Percentiles rank a stretch among this genome's conserved stretches.
Evolutionary conservation across 2,113 vertebrate genomes (phyloP).

Genomic region (Mirza zaza): DNA sequence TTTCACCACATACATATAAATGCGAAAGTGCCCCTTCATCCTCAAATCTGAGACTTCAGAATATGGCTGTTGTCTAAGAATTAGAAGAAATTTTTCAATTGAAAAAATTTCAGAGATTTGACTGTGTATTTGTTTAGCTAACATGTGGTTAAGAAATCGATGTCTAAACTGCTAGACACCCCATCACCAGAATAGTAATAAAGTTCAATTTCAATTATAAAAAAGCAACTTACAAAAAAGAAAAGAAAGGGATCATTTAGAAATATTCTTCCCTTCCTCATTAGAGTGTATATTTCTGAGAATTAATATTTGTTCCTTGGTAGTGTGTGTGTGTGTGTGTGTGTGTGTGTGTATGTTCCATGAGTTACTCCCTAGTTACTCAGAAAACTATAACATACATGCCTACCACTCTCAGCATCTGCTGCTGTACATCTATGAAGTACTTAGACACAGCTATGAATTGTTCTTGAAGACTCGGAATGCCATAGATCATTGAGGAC

Average conservation of each 20-base stretch:
- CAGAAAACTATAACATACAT: not conserved
- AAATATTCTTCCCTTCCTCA: not conserved
- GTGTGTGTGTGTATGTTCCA: not conserved
- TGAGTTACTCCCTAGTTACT: not conserved
- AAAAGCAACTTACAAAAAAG: not conserved
- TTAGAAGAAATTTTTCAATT: not conserved
- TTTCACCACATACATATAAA: not conserved
- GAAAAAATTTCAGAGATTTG: not conserved
- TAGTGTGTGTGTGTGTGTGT: not conserved
- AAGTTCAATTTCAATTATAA: not conserved
- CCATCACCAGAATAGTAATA: not conserved
- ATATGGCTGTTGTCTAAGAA: not conserved
- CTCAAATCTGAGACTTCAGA: not conserved
- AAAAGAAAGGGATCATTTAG: not conserved
- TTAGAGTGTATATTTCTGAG: not conserved
- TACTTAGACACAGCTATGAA: not conserved
- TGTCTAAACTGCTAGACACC: not conserved
- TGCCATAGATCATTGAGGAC: not conserved
- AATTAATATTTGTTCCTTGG: not conserved
- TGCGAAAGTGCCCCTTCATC: not conserved
- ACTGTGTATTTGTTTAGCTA: not conserved
- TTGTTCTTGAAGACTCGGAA: not conserved
- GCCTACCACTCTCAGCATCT: not conserved
- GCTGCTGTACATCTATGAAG: not conserved
- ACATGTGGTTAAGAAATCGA: not conserved